Evolutionary conservation across 2,888 invertebrate species (phyloP).

Genomic region (Clusia tigrina): DNA sequence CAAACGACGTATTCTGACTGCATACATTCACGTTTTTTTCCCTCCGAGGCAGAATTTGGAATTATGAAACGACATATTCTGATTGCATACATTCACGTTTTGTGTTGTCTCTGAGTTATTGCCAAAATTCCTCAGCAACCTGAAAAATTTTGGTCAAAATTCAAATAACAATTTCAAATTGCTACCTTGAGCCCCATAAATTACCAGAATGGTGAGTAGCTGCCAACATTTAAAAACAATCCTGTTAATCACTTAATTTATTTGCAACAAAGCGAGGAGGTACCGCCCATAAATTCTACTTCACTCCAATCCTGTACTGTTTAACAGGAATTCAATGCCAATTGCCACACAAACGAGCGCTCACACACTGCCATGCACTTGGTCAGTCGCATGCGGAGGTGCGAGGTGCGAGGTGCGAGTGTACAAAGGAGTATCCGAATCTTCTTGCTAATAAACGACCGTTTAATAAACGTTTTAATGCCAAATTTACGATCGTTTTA

Average conservation of each 20-base stretch:
- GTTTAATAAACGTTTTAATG: constrained; percentile 56
- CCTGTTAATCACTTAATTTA: constrained; percentile 53
- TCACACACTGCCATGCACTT: neutral
- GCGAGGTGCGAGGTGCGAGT: too few relatives aligned
- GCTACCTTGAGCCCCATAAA: constrained; percentile 33
- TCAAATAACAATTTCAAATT: neutral
- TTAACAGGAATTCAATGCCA: neutral
- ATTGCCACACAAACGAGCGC: neutral
- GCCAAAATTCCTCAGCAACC: too few relatives aligned
- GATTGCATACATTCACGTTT: too few relatives aligned
- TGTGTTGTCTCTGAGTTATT: too few relatives aligned
- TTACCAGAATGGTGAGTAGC: constrained; percentile 44
- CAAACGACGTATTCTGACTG: too few relatives aligned
- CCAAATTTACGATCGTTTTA: constrained; percentile 60
- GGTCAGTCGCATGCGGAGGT: too few relatives aligned
- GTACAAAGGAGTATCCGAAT: too few relatives aligned
- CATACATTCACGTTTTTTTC: too few relatives aligned
- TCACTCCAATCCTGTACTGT: neutral
- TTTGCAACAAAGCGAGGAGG: constrained; percentile 29
- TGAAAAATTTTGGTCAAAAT: too few relatives aligned
- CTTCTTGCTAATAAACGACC: constrained; percentile 50
- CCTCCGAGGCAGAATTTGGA: too few relatives aligned
- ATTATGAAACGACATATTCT: too few relatives aligned
- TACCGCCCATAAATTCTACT: constrained; percentile 18
- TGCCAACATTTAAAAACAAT: constrained; percentile 49